Evolutionary conservation across 2,797 vertebrate species (phyloP), one percentile per base, ranked within the genome.

Genomic region (Helostoma temminkii): DNA sequence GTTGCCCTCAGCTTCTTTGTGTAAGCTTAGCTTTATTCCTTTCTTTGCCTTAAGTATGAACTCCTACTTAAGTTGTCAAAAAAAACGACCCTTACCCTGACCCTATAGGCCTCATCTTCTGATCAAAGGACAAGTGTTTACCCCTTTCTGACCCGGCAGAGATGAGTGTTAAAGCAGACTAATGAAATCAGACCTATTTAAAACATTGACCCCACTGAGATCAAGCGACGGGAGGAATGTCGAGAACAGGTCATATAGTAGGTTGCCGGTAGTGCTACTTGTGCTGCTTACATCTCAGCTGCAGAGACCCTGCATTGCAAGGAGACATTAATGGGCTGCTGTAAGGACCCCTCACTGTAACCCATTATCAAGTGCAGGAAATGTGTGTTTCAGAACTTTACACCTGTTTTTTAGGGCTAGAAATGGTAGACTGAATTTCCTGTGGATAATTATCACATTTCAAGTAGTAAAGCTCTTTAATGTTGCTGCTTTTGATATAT

Each of bases 291-390:
- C 45, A 62, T 18, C 52, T 78, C 53, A 41, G 58, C 41, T 71
- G 50, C 50, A 34, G 47, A 61, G 6, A 54, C 43, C 52, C 57
- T 25, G 25, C 21, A 49, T 34, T 59, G 30, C 30, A 69, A 55
- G 57, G 57, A 61, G 47, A 46, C 21, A 78, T 78, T 88, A 89
- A 88, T 69, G 81, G 77, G 52, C 70, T 56, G 48, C 61, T 68
- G 45, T 62, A 49, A 65, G 57, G 66, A 81, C 79, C 80, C 59
- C 41, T 77, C 30, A 53, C 36, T 78, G 64, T 28, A 67, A 75
- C 43, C 82, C 54, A 68, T 84, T 82, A 85, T 76, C 78, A 81
- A 48, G 71, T 39, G 30, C 69, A 84, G 78, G 82, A 85, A 81
- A 77, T 50, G 30, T 80, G 67, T 47, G 66, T 83, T 83, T 78